phyloP scores from a whole-genome alignment of 2,797 vertebrate genomes.

The Tadarida brasiliensis region DNA sequence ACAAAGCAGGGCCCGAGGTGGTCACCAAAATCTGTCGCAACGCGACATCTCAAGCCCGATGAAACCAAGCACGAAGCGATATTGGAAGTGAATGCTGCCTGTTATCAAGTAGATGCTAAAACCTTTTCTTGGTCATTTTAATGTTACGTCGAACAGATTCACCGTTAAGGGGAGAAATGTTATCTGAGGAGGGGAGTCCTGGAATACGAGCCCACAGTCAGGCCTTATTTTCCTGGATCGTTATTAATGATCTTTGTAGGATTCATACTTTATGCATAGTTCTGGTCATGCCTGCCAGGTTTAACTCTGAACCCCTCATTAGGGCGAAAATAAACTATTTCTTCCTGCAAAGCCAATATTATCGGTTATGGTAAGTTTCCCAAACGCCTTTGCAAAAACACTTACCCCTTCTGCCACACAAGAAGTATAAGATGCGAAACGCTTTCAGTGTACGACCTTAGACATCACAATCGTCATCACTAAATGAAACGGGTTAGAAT shows the following conservation, averaged over 20 bases:
- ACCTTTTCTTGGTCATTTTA: not conserved
- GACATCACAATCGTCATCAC: accelerated
- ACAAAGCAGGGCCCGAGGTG: not conserved
- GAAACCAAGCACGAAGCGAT: not conserved
- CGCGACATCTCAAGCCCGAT: slow-evolving; percentile 2
- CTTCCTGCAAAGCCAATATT: not conserved
- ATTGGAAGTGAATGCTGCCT: not conserved
- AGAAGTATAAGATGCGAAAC: not conserved
- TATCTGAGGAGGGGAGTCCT: not conserved
- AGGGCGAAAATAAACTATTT: not conserved
- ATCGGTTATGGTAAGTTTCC: not conserved
- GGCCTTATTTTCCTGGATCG: accelerated
- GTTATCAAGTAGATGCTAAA: not conserved
- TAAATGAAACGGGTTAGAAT: not conserved
- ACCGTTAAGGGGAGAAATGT: accelerated
- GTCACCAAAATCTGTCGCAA: not conserved
- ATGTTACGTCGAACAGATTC: not conserved
- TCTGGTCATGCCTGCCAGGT: accelerated
- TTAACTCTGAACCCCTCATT: not conserved
- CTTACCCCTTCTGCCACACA: too few relatives aligned
- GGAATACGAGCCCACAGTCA: not conserved
- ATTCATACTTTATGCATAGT: not conserved
- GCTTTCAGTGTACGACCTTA: accelerated
- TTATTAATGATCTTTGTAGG: accelerated
- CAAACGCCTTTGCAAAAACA: not conserved